These are phyloP conservation scores for Homalodisca vitripennis DNA, from an alignment of 1,140 invertebrate species.

Conservation along the genomic window DNA sequence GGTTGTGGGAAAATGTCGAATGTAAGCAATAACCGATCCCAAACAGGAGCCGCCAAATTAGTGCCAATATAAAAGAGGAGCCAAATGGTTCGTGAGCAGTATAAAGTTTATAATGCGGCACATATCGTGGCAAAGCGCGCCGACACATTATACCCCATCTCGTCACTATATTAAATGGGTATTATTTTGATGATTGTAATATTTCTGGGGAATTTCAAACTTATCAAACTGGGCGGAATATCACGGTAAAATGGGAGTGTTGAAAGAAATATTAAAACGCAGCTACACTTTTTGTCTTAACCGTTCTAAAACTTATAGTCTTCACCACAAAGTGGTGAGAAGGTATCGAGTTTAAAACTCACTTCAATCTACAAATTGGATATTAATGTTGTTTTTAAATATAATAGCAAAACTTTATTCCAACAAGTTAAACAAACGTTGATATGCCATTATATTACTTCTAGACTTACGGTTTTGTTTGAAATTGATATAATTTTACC, in stretches of 20 bases:
- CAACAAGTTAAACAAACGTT: too few relatives aligned
- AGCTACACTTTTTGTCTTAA: too few relatives aligned
- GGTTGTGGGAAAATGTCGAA: conserved; percentile 4
- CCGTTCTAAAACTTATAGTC: too few relatives aligned
- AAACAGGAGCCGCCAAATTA: conserved; percentile 19
- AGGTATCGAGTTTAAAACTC: too few relatives aligned
- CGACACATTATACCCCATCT: background rate
- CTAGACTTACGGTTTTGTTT: too few relatives aligned
- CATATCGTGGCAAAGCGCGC: background rate
- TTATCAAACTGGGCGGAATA: conserved; percentile 8
- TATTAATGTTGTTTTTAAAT: too few relatives aligned
- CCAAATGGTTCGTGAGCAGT: background rate
- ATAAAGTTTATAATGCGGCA: conserved; percentile 15
- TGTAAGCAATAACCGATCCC: background rate
- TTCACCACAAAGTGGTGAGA: too few relatives aligned
- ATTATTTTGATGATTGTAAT: conserved; percentile 18
- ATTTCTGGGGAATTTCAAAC: conserved; percentile 10
- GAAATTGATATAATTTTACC: too few relatives aligned
- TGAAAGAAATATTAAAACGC: too few relatives aligned
- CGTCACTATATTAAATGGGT: conserved; percentile 8
- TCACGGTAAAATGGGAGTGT: conserved; percentile 3
- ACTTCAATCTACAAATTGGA: too few relatives aligned
- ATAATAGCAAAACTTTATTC: too few relatives aligned
- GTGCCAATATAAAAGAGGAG: conserved; percentile 13
- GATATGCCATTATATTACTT: too few relatives aligned